Base-by-base conservation (phyloP, 1,140 invertebrate species). In the Pseudachorutes palmiensis region DNA sequence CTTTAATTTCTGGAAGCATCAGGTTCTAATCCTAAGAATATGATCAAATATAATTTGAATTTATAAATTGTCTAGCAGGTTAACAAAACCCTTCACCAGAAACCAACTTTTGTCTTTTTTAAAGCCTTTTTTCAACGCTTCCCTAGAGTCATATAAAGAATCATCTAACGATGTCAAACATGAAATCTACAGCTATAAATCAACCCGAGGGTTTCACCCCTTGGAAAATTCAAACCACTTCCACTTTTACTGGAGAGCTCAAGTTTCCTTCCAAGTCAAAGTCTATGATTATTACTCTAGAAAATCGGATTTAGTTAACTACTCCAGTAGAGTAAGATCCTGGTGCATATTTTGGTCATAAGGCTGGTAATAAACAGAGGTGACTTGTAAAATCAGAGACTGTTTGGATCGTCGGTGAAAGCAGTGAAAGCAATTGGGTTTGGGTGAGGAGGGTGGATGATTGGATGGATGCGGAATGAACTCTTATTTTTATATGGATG, bases 111-210 rank as follows among this genome's bases (percentile, higher is more conserved):
- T 55, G 51, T 55, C 51, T 14, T 55, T 19, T 24, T 26, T 22
- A 55, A 22, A 26, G 51, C 24, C 51, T 9, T 55, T 22, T 55
- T 26, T 5, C 12, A 55, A 24, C 24, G 5, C 51, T 14, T 61
- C 59, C 59, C 59, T 30, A 24, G 59, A 33, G 59, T 33, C 59
- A 31, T 61, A 61, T 61, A 61, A 61, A 61, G 59, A 61, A 31
- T 61, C 59, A 61, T 30, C 59, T 61, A 61, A 61, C 59, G 59
- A 61, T 61, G 59, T 61, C 59, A 61, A 61, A 33, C 59, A 61
- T 61, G 32, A 61, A 61, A 61, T 61, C 24, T 24, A 55, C 9
- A 26, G 9, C 51, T 55, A 26, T 14, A 19, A 55, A 12, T 55
- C 36, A 41, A 41, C 36, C 36, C 5, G 5, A 41, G 36, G 36